Evolutionary conservation across 2,888 invertebrate species (phyloP).

Genomic region (Hirtodrosophila histrioides): DNA sequence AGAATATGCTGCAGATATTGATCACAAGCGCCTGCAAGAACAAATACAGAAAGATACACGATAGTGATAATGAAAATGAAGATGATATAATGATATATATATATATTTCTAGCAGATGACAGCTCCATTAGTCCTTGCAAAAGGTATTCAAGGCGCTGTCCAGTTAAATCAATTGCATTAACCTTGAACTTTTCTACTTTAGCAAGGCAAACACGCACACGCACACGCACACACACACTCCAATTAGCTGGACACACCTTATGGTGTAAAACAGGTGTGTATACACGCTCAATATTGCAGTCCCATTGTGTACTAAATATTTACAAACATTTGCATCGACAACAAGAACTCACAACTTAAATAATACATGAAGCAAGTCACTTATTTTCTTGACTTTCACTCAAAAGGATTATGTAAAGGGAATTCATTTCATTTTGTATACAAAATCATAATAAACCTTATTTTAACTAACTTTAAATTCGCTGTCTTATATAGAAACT

Average conservation of each 20-base stretch:
- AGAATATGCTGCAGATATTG: constrained; percentile 83
- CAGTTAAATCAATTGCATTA: constrained; percentile 28
- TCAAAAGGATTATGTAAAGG: no score
- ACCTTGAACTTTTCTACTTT: constrained; percentile 50
- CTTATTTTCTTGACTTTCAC: no score
- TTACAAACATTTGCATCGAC: no score
- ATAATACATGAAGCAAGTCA: no score
- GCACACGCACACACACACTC: constrained; percentile 6
- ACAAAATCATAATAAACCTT: no score
- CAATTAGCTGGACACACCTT: constrained; percentile 46
- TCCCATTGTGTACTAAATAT: no score
- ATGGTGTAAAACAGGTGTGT: constrained; percentile 17
- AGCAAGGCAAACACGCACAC: constrained; percentile 22
- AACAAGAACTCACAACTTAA: no score
- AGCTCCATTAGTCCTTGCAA: neutral
- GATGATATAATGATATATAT: no score
- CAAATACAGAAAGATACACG: constrained; percentile 10
- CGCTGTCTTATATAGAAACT: no score
- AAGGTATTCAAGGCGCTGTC: constrained; percentile 12
- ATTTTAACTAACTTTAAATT: no score
- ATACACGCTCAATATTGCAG: neutral
- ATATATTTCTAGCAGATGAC: neutral
- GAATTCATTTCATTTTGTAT: no score
- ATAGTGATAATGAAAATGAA: constrained; percentile 8
- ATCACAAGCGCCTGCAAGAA: constrained; percentile 83